Percentiles rank a stretch among this genome's conserved stretches.
phyloP scores from a whole-genome alignment of 2,797 vertebrate genomes.

The Loris lydekkerianus region DNA sequence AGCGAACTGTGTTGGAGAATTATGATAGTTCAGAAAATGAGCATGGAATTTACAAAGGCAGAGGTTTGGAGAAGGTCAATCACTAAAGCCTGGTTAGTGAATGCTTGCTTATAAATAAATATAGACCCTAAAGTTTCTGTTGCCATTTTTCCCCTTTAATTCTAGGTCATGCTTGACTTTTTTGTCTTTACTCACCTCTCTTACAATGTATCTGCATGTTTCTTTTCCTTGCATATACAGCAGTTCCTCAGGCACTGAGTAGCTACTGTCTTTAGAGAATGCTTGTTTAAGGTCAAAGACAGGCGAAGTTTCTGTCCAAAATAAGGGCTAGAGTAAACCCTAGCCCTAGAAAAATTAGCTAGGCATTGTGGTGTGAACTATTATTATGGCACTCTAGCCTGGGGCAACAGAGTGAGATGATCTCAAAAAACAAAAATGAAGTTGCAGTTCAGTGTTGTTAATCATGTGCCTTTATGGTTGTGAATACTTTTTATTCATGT shows the following conservation, averaged over 20 bases:
- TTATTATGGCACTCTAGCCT: no score
- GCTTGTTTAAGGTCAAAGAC: neutral
- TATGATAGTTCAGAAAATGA: conserved; percentile 50
- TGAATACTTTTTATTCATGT: conserved; percentile 15
- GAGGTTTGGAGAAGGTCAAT: neutral
- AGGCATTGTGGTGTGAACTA: no score
- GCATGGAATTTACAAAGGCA: neutral
- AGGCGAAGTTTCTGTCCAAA: neutral
- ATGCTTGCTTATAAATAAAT: neutral
- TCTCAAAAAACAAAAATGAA: neutral
- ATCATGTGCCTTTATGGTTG: neutral
- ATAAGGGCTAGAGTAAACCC: neutral
- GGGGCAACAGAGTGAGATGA: no score
- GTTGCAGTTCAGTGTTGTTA: neutral
- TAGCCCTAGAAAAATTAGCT: no score
- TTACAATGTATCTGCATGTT: neutral
- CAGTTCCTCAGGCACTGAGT: neutral
- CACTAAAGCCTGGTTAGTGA: neutral
- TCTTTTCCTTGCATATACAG: conserved; percentile 8
- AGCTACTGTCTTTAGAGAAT: neutral
- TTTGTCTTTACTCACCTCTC: neutral
- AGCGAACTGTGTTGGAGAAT: neutral
- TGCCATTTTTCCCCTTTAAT: neutral
- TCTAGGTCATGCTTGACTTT: neutral
- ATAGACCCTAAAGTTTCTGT: neutral